phyloP scores from a whole-genome alignment of 2,113 vertebrate species.

The Trogon surrucura region DNA sequence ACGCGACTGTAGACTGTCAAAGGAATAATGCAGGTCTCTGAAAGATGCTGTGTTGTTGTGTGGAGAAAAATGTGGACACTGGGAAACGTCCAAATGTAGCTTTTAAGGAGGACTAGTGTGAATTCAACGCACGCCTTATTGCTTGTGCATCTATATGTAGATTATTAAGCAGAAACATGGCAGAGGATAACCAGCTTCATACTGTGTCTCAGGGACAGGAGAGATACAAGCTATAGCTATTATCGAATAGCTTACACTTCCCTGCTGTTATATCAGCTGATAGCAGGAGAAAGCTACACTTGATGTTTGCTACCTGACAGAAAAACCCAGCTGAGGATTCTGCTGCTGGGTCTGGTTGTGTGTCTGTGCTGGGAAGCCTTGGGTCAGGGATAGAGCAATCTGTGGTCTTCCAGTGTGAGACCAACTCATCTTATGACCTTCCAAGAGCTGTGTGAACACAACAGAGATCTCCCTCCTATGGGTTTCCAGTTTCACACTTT shows the following conservation, averaged over 20 bases:
- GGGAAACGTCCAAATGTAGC: not conserved
- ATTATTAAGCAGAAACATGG: not conserved
- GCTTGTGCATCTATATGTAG: not conserved
- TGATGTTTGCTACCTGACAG: not conserved
- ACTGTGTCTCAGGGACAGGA: not conserved
- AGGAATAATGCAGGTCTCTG: not conserved
- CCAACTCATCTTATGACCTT: not conserved
- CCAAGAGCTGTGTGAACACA: not conserved
- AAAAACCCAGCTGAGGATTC: not conserved
- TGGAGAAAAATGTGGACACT: not conserved
- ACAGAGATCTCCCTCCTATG: not conserved
- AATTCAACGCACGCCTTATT: not conserved
- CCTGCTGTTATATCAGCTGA: not conserved
- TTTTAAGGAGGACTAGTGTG: not conserved
- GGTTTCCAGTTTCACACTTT: not conserved
- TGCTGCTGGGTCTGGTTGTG: not conserved
- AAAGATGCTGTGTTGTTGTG: not conserved
- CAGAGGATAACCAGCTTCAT: not conserved
- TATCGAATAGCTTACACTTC: not conserved
- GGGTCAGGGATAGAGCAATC: not conserved
- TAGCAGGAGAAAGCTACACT: not conserved
- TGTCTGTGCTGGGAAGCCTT: not conserved
- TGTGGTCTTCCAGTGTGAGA: not conserved
- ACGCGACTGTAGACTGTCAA: not conserved
- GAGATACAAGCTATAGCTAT: not conserved